Base-by-base conservation (phyloP, 2,888 invertebrate genomes). In the Drosophila mulleri region DNA sequence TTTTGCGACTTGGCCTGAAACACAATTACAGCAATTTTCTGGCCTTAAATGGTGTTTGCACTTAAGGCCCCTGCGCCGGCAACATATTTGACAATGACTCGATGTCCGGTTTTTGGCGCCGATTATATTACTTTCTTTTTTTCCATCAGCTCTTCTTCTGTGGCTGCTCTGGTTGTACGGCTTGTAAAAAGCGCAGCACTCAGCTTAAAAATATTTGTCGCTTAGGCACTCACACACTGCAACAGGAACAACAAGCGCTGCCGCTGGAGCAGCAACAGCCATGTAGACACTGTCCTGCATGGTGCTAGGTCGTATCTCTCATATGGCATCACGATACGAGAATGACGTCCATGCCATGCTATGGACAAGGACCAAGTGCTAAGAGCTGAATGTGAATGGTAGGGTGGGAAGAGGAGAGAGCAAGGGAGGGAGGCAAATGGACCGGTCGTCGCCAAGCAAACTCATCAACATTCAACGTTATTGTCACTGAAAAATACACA, bases 401-500 rank as follows among this genome's bases (percentile, higher is more conserved):
- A 6, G 11, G 20, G 6, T 5, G 11, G 18, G 0, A 11, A 3
- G n/a, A 39, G 29, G n/a, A 39, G 39, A n/a, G 4, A n/a, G 41
- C 0, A 11, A 1, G 29, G 12, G 18, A 12, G 23, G 18, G 6
- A 45, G 57, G 57, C 41, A 57, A 60, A 58, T 75, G 59, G 59
- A 72, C 69, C 37, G 70, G 80, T 82, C 82, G 80, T 74, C 73
- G 76, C 73, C 62, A 60, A 82, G 82, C 80, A 87, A 87, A 84
- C 83, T 87, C 83, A 87, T 84, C 83, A 84, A 75, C 87, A 84
- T 84, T 84, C 84, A 84, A 84, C 87, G 87, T 87, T 87, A 87
- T 84, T 84, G 87, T 84, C 83, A 84, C 87, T 87, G 84, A 87
- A 84, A 87, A 87, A 87, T 87, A 82, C 88, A 80, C 88, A 85